Percentiles rank a stretch among this genome's conserved stretches.
These are phyloP conservation scores for Nomada ferruginata DNA, from an alignment of 2,888 invertebrate species.

Conservation along the genomic window DNA sequence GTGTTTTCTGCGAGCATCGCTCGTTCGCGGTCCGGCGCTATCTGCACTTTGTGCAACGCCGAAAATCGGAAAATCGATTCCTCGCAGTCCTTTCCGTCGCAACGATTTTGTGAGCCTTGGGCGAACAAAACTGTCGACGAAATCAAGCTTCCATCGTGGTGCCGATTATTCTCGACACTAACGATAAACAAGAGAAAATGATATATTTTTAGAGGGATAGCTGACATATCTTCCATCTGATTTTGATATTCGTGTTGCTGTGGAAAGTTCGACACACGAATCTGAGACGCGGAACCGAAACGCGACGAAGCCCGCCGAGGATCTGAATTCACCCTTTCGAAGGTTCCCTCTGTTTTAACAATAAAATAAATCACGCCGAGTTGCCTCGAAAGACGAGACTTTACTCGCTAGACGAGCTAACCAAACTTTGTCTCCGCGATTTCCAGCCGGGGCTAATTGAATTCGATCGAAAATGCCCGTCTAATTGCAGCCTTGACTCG, in stretches of 20 bases:
- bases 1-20: slow-evolving; percentile 8
- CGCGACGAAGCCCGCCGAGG: background rate
- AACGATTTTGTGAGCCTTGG: too few relatives aligned
- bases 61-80: too few relatives aligned
- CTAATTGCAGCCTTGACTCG: slow-evolving; percentile 69
- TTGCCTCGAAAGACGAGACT: background rate
- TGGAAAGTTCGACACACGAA: too few relatives aligned
- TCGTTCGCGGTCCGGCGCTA: background rate
- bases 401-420: slow-evolving; percentile 27
- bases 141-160: too few relatives aligned
- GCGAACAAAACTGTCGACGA: too few relatives aligned
- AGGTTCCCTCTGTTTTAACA: background rate
- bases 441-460: slow-evolving; percentile 65
- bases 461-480: slow-evolving; percentile 72
- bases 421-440: slow-evolving; percentile 43
- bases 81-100: too few relatives aligned
- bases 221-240: too few relatives aligned
- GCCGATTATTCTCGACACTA: too few relatives aligned
- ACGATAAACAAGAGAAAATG: too few relatives aligned
- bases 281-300: background rate
- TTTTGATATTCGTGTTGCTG: too few relatives aligned
- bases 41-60: background rate
- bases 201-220: too few relatives aligned
- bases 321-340: background rate
- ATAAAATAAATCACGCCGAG: slow-evolving; percentile 35